Evolutionary conservation across 2,113 vertebrate genomes (phyloP), one percentile per base, ranked within the genome.

Genomic region (Phainopepla nitens): DNA sequence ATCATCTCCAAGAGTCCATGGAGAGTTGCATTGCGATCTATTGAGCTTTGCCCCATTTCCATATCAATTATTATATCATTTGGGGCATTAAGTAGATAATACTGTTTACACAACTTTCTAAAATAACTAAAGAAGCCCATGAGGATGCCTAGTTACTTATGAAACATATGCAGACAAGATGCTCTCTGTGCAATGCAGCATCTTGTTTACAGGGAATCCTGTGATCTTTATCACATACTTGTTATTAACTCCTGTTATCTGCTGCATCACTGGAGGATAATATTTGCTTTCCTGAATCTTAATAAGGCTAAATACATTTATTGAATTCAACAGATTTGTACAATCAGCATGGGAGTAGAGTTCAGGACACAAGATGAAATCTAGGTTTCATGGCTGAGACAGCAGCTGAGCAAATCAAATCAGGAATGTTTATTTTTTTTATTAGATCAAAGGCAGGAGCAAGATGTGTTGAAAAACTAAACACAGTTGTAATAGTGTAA

Each of bases 171-270:
- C 96, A 95, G 94, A 95, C 85, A 94, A 97, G 94, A 97, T 95
- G 93, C 64, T 94, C 83, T 95, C 94, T 90, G 88, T 82, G 90
- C 95, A 94, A 75, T 61, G 93, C 91, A 90, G 87, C 95, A 93
- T 96, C 95, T 96, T 97, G 96, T 97, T 97, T 97, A 97, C 96
- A 97, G 94, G 90, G 95, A 96, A 97, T 96, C 93, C 94, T 97
- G 96, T 96, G 94, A 96, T 97, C 96, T 97, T 95, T 93, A 96
- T 94, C 93, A 94, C 91, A 85, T 49, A 94, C 87, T 96, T 91
- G 70, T 94, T 94, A 95, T 96, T 97, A 96, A 96, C 90, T 93
- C 79, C 82, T 95, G 91, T 95, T 96, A 96, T 95, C 87, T 95
- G 85, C 89, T 54, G 45, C 79, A 89, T 96, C 96, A 94, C 96